Evolutionary conservation across 2,113 vertebrate genomes (phyloP).

Genomic region (Rutilus rutilus): DNA sequence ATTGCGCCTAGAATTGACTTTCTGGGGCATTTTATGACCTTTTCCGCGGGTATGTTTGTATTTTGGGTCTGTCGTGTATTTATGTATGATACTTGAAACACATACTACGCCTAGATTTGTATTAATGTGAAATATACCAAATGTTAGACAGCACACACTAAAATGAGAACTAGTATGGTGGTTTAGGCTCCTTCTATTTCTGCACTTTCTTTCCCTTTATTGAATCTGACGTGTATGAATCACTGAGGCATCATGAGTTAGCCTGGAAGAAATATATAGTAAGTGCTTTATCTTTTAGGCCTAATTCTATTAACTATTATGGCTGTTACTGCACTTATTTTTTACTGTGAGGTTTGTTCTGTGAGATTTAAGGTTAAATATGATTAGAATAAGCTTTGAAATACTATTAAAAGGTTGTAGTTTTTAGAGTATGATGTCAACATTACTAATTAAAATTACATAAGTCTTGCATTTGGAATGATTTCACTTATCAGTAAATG

Average conservation of each 20-base stretch:
- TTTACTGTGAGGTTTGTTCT: neutral
- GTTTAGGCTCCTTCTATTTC: neutral
- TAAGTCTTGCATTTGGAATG: neutral
- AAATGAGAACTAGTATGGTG: too few relatives aligned
- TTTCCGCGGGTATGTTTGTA: neutral
- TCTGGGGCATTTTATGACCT: neutral
- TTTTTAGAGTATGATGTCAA: neutral
- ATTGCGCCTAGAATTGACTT: neutral
- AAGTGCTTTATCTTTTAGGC: constrained; percentile 6
- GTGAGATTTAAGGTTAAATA: neutral
- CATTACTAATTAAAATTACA: neutral
- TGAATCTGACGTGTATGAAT: constrained; percentile 19
- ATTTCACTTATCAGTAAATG: neutral
- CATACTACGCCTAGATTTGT: neutral
- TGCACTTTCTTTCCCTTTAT: constrained; percentile 26
- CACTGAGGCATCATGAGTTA: constrained; percentile 37
- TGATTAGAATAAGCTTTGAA: neutral
- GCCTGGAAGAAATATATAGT: constrained; percentile 5
- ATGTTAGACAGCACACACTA: neutral
- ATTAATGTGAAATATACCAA: neutral
- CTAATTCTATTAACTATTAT: neutral
- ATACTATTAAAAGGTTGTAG: neutral
- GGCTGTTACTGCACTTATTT: neutral
- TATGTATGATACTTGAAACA: neutral
- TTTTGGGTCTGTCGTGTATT: neutral